Percentiles rank a stretch among this genome's conserved stretches.
These are phyloP conservation scores for Sceloporus undulatus DNA, from an alignment of 2,113 vertebrate species.

Conservation along the genomic window DNA sequence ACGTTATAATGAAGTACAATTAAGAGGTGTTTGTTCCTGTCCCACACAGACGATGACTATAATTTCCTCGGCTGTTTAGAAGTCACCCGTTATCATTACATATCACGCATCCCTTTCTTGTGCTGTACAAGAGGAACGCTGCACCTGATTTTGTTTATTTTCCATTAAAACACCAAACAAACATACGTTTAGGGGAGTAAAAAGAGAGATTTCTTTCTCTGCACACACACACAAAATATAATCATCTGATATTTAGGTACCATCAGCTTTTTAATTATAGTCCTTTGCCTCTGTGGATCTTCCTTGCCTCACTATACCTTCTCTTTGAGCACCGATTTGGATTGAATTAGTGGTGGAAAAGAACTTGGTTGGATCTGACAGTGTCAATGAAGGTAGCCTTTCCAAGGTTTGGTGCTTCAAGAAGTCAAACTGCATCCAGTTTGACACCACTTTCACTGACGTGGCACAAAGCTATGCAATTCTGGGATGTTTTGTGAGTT, in stretches of 20 bases:
- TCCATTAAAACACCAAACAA: constrained; percentile 78
- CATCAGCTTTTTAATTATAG: constrained; percentile 77
- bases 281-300: constrained; percentile 64
- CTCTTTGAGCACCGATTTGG: constrained; percentile 49
- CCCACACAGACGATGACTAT: constrained; percentile 83
- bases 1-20: constrained; percentile 89
- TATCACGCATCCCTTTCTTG: constrained; percentile 78
- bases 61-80: constrained; percentile 86
- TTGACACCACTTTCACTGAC: no score
- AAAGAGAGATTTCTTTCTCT: neutral
- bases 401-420: no score
- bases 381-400: no score
- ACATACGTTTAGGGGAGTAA: constrained; percentile 67
- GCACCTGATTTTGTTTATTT: constrained; percentile 83
- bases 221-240: neutral
- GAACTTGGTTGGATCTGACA: no score
- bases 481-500: no score
- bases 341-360: neutral
- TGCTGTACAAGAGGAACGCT: constrained; percentile 49
- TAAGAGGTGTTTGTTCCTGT: constrained; percentile 88
- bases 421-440: no score
- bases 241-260: constrained; percentile 73
- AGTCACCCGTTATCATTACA: constrained; percentile 85
- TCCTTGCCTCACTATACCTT: constrained; percentile 60
- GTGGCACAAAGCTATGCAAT: no score